Conservation (phyloP, 2,888 invertebrate species). For the Meliscaeva auricollis region DNA sequence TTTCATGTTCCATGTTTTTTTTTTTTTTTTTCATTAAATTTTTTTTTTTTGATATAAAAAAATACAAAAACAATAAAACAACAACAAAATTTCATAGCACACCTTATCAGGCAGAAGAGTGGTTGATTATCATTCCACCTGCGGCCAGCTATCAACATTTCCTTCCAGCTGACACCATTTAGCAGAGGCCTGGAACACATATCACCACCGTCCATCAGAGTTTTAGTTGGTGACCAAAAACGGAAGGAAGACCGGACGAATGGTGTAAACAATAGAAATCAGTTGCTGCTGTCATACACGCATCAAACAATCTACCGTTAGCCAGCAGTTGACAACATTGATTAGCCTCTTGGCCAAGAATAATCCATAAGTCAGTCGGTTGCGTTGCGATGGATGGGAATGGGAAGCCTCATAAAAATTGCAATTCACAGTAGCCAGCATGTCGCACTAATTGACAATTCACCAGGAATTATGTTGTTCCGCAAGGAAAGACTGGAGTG, state of each 20-base stretch:
- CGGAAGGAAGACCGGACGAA: constrained; percentile 75
- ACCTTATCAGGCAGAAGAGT: constrained; percentile 62
- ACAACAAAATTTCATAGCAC: constrained; percentile 51
- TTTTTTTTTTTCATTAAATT: constrained; percentile 33
- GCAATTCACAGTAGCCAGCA: constrained; percentile 54
- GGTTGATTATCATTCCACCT: constrained; percentile 68
- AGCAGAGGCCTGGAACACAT: constrained; percentile 52
- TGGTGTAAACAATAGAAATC: constrained; percentile 74
- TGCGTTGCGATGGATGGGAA: background rate
- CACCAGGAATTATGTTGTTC: constrained; percentile 63
- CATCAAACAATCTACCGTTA: constrained; percentile 58
- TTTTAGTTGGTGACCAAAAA: constrained; percentile 56
- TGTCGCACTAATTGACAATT: constrained; percentile 68
- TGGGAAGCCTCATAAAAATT: constrained; percentile 60
- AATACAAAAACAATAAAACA: constrained; percentile 28
- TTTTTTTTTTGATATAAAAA: constrained; percentile 12
- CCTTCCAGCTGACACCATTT: constrained; percentile 72
- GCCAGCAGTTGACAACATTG: constrained; percentile 36
- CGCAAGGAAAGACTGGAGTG: constrained; percentile 10
- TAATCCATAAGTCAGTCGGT: constrained; percentile 17
- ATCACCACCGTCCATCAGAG: constrained; percentile 13
- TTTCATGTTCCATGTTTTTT: constrained; percentile 65
- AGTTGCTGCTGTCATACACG: constrained; percentile 49
- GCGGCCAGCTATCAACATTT: constrained; percentile 67
- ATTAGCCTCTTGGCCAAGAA: constrained; percentile 34